Percentiles rank a stretch among this genome's conserved stretches.
Conservation (phyloP, 1,140 invertebrate genomes). For the Phortica variegata region DNA sequence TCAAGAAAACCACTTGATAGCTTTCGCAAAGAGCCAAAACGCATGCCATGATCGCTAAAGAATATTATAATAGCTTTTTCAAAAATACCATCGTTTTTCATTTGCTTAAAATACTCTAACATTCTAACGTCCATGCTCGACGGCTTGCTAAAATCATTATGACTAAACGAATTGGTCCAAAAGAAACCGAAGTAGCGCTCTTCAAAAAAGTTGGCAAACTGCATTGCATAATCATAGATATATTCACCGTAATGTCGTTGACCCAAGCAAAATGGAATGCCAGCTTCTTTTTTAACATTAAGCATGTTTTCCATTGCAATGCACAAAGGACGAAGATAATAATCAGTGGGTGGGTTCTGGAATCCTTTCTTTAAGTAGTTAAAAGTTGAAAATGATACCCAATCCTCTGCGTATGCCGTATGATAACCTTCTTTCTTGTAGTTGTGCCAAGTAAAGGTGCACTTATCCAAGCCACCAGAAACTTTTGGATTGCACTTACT, state of each 20-base stretch:
- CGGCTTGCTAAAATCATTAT: constrained; percentile 72
- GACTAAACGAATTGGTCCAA: constrained; percentile 76
- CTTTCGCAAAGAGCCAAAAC: constrained; percentile 76
- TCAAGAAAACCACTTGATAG: constrained; percentile 77
- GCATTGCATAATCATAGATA: constrained; percentile 61
- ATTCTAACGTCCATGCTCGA: constrained; percentile 67
- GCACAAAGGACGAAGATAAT: constrained; percentile 76
- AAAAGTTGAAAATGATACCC: constrained; percentile 70
- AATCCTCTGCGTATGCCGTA: constrained; percentile 80
- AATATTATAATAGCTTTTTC: constrained; percentile 75
- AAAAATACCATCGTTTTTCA: constrained; percentile 63
- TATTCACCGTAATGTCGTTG: constrained; percentile 62
- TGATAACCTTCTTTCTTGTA: constrained; percentile 70
- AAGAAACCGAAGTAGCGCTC: constrained; percentile 72
- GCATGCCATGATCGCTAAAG: constrained; percentile 89
- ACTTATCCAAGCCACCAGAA: constrained; percentile 61
- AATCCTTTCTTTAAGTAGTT: constrained; percentile 80
- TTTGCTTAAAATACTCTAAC: constrained; percentile 61
- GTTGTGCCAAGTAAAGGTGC: constrained; percentile 78
- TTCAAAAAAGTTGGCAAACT: constrained; percentile 58
- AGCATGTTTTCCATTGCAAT: constrained; percentile 63
- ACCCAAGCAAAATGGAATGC: constrained; percentile 61
- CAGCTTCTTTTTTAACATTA: constrained; percentile 20
- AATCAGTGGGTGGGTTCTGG: constrained; percentile 74
- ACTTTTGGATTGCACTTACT: constrained; percentile 59